Percentiles rank a stretch among this genome's conserved stretches.
phyloP scores from a whole-genome alignment of 2,113 vertebrate species.

The Ursus arctos region DNA sequence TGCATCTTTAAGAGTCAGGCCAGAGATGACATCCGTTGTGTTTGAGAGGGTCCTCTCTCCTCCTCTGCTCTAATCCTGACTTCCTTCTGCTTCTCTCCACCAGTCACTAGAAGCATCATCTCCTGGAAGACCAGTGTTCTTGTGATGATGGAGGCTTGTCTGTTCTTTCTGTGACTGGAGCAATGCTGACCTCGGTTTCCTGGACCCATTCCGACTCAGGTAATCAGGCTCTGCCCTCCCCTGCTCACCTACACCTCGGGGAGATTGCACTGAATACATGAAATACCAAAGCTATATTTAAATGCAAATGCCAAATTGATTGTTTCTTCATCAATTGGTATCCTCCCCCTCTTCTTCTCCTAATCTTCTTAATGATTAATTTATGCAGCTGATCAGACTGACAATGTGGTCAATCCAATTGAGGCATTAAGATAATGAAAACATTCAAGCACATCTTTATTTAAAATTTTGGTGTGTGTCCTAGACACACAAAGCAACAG shows the following conservation, averaged over 20 bases:
- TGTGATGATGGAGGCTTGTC: conserved; percentile 38
- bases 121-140: neutral
- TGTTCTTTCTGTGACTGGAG: conserved; percentile 71
- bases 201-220: conserved; percentile 83
- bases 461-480: conserved; percentile 23
- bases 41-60: neutral
- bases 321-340: neutral
- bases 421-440: conserved; percentile 73
- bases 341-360: neutral
- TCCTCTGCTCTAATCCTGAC: neutral
- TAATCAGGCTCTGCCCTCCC: neutral
- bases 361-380: conserved; percentile 69
- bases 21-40: neutral
- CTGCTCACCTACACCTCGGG: fast-evolving
- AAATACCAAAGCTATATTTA: conserved; percentile 42
- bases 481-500: neutral
- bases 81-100: conserved; percentile 42
- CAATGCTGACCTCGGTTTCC: conserved; percentile 77
- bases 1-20: neutral
- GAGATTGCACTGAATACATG: neutral
- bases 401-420: conserved; percentile 59
- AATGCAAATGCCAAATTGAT: conserved; percentile 71
- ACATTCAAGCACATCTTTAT: conserved; percentile 18
- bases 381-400: conserved; percentile 61
- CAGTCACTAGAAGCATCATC: conserved; percentile 51